Evolutionary conservation across 1,140 invertebrate species (phyloP), one percentile per base, ranked within the genome.

Genomic region (Plodia interpunctella): DNA sequence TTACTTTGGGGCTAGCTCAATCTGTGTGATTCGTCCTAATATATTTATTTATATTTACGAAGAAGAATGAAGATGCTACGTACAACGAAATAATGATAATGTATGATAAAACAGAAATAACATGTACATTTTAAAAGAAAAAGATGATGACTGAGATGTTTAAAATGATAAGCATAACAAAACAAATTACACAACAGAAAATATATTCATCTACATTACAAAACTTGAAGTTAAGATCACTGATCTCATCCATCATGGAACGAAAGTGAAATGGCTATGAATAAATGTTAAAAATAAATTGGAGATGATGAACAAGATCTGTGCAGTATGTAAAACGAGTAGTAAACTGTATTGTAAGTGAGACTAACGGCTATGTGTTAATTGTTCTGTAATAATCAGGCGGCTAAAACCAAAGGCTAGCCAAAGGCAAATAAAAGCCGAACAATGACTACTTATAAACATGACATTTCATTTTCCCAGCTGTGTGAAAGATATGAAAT

Each of bases 231-330:
- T 44, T 44, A 44, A 44, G 38, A 44, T 15, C 38, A 44, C 10
- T 44, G 38, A 44, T 15, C 38, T 44, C 38, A 44, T 44, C 10
- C 38, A 44, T 44, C 38, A 44, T 15, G 18, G 18, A 60, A 60
- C 30, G 62, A 64, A 64, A 64, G 62, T 60, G 62, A 49, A 52
- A 52, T 17, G 13, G 44, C 59, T 60, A 64, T 64, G 57, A 63
- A 63, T 62, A 62, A 59, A 55, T 59, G 32, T 54, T 54, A 60
- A 25, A 60, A 53, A 55, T 55, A 60, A 60, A 60, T 60, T 60
- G 59, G 49, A 49, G 55, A 55, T 17, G 59, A 60, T 21, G 18
- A 60, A 32, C 35, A 20, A 20, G 20, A 2, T n/a, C n/a, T 51
- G 18, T 25, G 13, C 51, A 49, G 54, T 53, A 49, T 60, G 58